phyloP scores from a whole-genome alignment of 2,113 vertebrate species.

The Lophotis ruficrista region DNA sequence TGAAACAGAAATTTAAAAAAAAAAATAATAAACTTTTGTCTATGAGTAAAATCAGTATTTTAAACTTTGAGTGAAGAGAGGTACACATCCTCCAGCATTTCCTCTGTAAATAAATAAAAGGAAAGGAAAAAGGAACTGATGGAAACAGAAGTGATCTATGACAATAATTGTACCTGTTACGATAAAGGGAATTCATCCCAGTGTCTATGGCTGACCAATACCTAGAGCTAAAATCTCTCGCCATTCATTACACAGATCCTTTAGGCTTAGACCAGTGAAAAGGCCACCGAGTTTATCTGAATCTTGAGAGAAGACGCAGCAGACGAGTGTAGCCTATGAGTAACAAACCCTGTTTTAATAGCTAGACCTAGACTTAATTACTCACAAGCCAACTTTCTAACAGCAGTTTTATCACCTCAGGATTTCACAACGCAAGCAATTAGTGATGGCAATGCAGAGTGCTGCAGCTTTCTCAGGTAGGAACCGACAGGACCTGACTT shows the following conservation, averaged over 20 bases:
- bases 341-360: constrained; percentile 25
- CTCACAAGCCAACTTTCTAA: constrained; percentile 42
- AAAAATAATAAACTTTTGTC: background rate
- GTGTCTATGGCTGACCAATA: background rate
- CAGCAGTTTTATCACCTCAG: constrained; percentile 32
- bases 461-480: background rate
- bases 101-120: background rate
- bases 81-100: background rate
- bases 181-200: background rate
- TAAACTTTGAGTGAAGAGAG: background rate
- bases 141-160: background rate
- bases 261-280: background rate
- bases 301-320: background rate
- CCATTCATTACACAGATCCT: background rate
- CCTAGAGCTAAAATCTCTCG: background rate
- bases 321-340: background rate
- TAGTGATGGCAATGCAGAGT: background rate
- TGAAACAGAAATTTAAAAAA: background rate
- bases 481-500: constrained; percentile 24
- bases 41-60: background rate
- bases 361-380: constrained; percentile 27
- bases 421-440: constrained; percentile 49
- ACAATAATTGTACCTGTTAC: background rate
- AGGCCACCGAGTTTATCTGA: constrained; percentile 3
- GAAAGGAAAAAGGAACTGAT: background rate